Percentiles rank a stretch among this genome's conserved stretches.
Conservation (phyloP, 2,113 vertebrate genomes). For the Benitochromis conjunctus region DNA sequence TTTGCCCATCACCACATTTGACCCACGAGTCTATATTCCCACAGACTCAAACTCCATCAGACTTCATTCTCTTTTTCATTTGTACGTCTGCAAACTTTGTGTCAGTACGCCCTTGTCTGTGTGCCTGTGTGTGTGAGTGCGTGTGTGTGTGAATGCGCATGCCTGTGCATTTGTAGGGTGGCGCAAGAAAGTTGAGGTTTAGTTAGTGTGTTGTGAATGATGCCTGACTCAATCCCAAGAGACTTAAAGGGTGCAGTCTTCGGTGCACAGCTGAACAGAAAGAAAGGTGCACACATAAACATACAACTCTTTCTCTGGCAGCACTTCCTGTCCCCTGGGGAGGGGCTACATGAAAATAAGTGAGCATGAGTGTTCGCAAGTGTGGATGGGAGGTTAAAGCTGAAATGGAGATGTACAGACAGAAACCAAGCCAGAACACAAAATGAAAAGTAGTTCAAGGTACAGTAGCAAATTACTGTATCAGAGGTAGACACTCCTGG, state of each 20-base stretch:
- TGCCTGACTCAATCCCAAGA: conserved; percentile 21
- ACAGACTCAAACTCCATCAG: conserved; percentile 1
- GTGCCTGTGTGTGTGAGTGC: neutral
- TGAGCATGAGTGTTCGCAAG: neutral
- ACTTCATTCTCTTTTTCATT: neutral
- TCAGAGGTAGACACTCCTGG: neutral
- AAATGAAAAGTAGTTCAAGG: neutral
- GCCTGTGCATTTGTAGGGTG: neutral
- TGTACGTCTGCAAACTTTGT: neutral
- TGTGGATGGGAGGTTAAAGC: neutral
- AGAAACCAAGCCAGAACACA: neutral
- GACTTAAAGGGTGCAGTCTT: neutral
- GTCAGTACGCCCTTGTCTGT: neutral
- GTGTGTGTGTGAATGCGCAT: neutral
- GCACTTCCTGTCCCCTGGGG: neutral
- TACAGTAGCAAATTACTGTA: neutral
- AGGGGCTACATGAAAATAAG: neutral
- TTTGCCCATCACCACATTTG: conserved; percentile 56
- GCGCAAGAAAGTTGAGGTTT: neutral
- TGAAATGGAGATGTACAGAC: conserved; percentile 5
- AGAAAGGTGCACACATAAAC: conserved; percentile 25
- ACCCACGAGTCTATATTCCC: conserved; percentile 23
- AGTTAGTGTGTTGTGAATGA: conserved; percentile 14
- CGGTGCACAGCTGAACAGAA: neutral
- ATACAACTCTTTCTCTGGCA: neutral